Conservation (phyloP, 2,888 invertebrate species). For the Dolichopus griseipennis region DNA sequence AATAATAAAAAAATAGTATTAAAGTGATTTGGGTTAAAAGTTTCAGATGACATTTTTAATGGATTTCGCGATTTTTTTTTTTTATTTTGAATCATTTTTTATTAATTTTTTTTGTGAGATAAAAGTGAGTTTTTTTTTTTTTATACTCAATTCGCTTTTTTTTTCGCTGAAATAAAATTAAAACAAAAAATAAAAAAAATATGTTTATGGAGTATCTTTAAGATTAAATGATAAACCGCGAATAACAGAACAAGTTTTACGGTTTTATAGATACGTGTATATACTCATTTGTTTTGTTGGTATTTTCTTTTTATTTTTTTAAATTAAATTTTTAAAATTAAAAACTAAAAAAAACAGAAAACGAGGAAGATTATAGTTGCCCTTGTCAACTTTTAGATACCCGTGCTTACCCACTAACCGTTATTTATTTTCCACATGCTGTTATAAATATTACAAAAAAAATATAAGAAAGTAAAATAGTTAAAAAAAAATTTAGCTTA, state of each 20-base stretch:
- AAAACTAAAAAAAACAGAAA: too few species aligned
- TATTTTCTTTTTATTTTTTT: not conserved
- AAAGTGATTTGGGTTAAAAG: not conserved
- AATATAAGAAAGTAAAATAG: too few species aligned
- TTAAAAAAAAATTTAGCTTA: too few species aligned
- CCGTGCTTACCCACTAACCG: too few species aligned
- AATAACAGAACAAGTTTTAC: conserved; percentile 6
- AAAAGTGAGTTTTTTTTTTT: not conserved
- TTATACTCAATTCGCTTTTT: not conserved
- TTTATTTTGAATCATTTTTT: not conserved
- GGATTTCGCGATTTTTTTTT: too few species aligned
- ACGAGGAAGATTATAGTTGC: too few species aligned
- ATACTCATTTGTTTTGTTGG: too few species aligned
- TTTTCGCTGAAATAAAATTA: not conserved
- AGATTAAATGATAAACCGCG: not conserved
- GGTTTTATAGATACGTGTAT: not conserved
- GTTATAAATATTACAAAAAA: too few species aligned
- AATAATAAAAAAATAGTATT: not conserved
- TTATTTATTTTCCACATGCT: too few species aligned
- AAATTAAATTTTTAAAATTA: too few species aligned
- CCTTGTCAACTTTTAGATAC: too few species aligned
- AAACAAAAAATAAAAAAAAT: not conserved
- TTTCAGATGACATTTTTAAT: not conserved
- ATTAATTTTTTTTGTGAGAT: not conserved
- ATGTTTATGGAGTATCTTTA: not conserved